Base-by-base conservation (phyloP, 1,140 invertebrate species). In the Nasonia longicornis region DNA sequence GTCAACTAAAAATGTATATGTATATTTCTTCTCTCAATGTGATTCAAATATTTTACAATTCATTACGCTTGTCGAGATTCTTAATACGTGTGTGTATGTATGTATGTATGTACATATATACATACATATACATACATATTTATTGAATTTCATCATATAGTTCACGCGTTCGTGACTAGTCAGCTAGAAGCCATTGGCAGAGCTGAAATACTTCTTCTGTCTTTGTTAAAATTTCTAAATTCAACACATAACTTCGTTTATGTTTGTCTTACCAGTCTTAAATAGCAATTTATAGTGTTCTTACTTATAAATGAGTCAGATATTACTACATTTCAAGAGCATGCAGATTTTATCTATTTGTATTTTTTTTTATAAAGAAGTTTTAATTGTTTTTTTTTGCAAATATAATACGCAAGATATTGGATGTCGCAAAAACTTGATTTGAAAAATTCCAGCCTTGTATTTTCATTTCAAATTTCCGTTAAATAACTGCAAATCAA, bases 141-240 rank as follows among this genome's bases (percentile, higher is more conserved):
- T 0, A 71, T 58, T 71, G 16, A 70, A 45, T 78, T 16, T 78
- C 63, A 45, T 67, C 42, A 42, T 45, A 26, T 70, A 31, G 2
- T 79, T 67, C 45, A 38, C 8, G 14, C n/a, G 26, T 79, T 52
- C 12, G 26, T 16, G 35, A 70, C 3, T 31, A 63, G 7, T 29
- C 22, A 58, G 35, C 26, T 11, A 38, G 29, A 63, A 79, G 29
- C 10, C 35, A 79, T 42, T 72, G 48, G 77, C 69, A 79, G 48
- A 79, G 48, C 10, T 70, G 26, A 12, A 71, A 77, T 66, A 76
- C 8, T 66, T 72, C 7, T 58, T 26, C 26, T 35, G 45, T n/a
- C 7, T 48, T 29, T 66, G 35, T 80, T 74, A 66, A 80, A 73
- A 80, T 79, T 79, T 72, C 38, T 79, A 73, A 71, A 80, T 80